Base-by-base conservation (phyloP, 2,888 invertebrate genomes). In the Acanthacorydalis orientalis region DNA sequence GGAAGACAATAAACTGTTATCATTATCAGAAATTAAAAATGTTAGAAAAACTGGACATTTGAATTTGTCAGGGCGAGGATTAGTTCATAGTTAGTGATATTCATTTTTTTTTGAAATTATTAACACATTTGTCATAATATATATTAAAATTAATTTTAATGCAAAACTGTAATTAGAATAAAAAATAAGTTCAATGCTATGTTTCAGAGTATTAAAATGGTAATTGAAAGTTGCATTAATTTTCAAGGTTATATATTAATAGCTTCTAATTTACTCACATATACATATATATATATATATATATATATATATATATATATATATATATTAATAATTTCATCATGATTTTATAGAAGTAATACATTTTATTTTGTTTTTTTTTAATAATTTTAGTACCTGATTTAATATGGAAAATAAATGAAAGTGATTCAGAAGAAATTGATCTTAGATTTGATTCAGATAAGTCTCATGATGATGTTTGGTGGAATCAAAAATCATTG, bases 401-500 rank as follows among this genome's bases (percentile, higher is more conserved):
- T 48, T 77, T 76, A 67, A 71, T 85, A 50, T 86, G 81, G 75
- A 75, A 73, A 54, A 77, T 86, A 57, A 79, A 84, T 59, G 77
- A 81, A 53, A 64, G 77, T 50, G 75, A 77, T 51, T 73, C 75
- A 48, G 75, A 77, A 12, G 73, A 76, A 50, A 70, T 75, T 53
- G 75, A 76, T 42, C 66, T 68, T 7, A 69, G 69, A 52, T 62
- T 78, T 43, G 78, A 80, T 60, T 76, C 78, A 55, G 64, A 71
- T 48, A 68, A 67, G 53, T 62, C 66, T 6, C 71, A 74, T 44
- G 71, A 73, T 37, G 74, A 75, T 53, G 74, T 72, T 52, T 92
- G 91, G 91, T 89, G 89, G 89, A 86, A 83, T 61, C 78, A 81
- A 57, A 78, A 81, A 55, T 80, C 84, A 2, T 66, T 92, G 16